Conservation (phyloP, 1,140 invertebrate species). For the Steinernema feltiae region DNA sequence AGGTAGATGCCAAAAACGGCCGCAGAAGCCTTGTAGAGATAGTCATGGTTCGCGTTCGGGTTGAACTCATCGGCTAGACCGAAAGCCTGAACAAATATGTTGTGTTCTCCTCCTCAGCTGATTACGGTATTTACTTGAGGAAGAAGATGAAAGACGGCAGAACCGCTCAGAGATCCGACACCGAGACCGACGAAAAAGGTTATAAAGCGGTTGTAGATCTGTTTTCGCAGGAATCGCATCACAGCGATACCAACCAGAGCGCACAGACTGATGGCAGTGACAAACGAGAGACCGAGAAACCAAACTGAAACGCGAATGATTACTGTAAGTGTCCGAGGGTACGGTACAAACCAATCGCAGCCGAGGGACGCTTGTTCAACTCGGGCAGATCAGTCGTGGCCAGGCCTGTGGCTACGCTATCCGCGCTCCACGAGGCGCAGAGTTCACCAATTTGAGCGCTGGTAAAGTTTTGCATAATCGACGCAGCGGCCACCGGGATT, state of each 20-base stretch:
- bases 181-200: slow-evolving; percentile 67
- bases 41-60: slow-evolving; percentile 37
- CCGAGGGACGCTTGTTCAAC: background rate
- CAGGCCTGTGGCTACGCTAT: background rate
- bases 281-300: slow-evolving; percentile 65
- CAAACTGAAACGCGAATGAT: slow-evolving; percentile 61
- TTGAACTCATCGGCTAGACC: slow-evolving; percentile 43
- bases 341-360: background rate
- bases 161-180: slow-evolving; percentile 66
- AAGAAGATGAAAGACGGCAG: slow-evolving; percentile 66
- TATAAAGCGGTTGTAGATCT: slow-evolving; percentile 63
- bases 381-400: background rate
- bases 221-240: slow-evolving; percentile 65
- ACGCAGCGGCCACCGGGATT: background rate
- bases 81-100: slow-evolving; percentile 41
- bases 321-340: background rate
- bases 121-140: slow-evolving; percentile 61
- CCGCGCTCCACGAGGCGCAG: background rate
- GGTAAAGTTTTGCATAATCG: background rate
- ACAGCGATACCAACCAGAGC: slow-evolving; percentile 65
- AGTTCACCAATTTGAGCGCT: background rate
- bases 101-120: background rate
- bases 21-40: slow-evolving; percentile 49
- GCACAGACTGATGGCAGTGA: slow-evolving; percentile 66
- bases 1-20: slow-evolving; percentile 54